Base-by-base conservation (phyloP, 2,888 invertebrate species). In the Schizaphis graminum region DNA sequence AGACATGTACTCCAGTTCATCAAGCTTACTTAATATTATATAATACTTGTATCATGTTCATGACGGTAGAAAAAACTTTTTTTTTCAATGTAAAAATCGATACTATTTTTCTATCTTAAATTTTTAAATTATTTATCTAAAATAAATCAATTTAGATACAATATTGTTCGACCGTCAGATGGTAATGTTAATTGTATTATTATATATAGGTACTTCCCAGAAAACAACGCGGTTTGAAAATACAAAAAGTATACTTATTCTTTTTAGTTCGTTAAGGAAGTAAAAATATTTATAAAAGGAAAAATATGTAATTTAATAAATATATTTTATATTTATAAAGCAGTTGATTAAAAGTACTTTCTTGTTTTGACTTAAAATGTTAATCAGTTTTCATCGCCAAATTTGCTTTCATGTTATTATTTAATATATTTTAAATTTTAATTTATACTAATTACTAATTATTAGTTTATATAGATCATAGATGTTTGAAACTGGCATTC, bases 281-380 rank as follows among this genome's bases (percentile, higher is more conserved):
- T 56, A n/a, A n/a, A 85, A 91, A 56, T n/a, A 57, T n/a, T 91
- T 57, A 35, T 28, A 56, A 44, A 53, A 85, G 56, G 28, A 91
- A 86, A 91, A n/a, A n/a, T n/a, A 86, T 57, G 11, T 86, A 86
- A 91, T 86, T 85, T 85, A 86, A 85, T 91, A 91, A 57, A 91
- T 44, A 3, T 28, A n/a, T 57, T 86, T 86, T 84, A 91, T 53
- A 84, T 91, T 91, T 84, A 41, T 84, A n/a, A 28, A 91, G 77
- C 13, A 28, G 84, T 84, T 91, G 35, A 91, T 84, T 91, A 91
- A 91, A 84, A 91, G 28, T 8, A 53, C 41, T 49, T 41, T 26
- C 16, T 91, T 53, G 77, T 91, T 49, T 10, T 41, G 41, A 41
- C 53, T 91, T 26, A 91, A 84, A 91, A 84, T 84, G 8, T 84